phyloP scores from a whole-genome alignment of 2,113 vertebrate genomes.

The Vanacampus margaritifer region DNA sequence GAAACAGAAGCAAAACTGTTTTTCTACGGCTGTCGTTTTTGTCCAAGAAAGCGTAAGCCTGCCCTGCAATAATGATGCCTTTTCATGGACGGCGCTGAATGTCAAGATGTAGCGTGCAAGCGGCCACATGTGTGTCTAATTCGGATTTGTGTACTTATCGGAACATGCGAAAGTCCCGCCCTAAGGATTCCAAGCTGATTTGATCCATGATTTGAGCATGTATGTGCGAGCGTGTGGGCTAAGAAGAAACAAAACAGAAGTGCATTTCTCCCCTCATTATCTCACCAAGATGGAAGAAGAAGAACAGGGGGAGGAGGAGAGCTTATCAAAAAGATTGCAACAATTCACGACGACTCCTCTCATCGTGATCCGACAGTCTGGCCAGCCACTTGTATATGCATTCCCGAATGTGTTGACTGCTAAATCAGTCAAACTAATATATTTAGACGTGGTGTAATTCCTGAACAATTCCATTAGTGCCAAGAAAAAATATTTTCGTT shows the following conservation, averaged over 20 bases:
- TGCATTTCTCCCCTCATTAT: slow-evolving; percentile 31
- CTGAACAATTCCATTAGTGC: slow-evolving; percentile 53
- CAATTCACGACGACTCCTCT: slow-evolving; percentile 46
- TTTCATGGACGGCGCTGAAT: slow-evolving; percentile 45
- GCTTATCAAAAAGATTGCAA: slow-evolving; percentile 69
- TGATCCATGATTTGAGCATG: too few relatives aligned
- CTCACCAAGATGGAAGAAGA: slow-evolving; percentile 21
- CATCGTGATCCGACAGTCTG: slow-evolving; percentile 34
- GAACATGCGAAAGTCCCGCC: slow-evolving; percentile 39
- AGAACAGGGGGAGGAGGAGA: slow-evolving; percentile 5
- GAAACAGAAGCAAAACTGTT: slow-evolving; percentile 70
- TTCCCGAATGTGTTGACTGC: slow-evolving; percentile 68
- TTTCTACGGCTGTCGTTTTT: slow-evolving; percentile 35
- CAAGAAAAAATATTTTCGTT: background rate
- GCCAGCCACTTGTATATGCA: slow-evolving; percentile 42
- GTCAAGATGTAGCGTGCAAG: slow-evolving; percentile 34
- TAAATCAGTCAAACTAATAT: slow-evolving; percentile 74
- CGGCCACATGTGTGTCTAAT: slow-evolving; percentile 57
- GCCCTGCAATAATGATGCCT: slow-evolving; percentile 45
- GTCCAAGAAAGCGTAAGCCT: slow-evolving; percentile 36
- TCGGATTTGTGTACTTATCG: slow-evolving; percentile 57
- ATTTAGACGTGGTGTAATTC: slow-evolving; percentile 68
- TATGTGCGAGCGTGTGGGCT: background rate
- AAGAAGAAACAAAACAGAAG: slow-evolving; percentile 33
- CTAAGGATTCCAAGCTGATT: slow-evolving; percentile 22